Evolutionary conservation across 2,888 invertebrate species (phyloP), one percentile per base, ranked within the genome.

Genomic region (Pollenia griseotomentosa): DNA sequence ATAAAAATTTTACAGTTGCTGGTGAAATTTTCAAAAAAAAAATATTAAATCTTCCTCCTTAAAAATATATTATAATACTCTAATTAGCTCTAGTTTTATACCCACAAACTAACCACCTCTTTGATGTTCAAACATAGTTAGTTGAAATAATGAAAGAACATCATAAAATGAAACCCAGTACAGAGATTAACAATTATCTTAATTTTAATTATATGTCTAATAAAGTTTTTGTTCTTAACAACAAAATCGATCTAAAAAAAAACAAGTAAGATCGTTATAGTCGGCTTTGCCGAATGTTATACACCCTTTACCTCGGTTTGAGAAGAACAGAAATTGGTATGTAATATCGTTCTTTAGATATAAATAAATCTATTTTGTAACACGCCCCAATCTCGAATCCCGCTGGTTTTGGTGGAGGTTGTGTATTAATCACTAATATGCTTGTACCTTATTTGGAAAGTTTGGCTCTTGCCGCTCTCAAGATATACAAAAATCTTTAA

Each of bases 1-100:
- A 63, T 63, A 74, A 82, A 33, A 86, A 57, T 44, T 79, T 79
- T 55, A 74, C 78, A 65, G 77, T 81, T 53, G 9, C 16, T 78
- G 9, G 40, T 11, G 33, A 66, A 57, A 46, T 16, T 57, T 44
- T 48, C 9, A 46, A n/a, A n/a, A 14, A 16, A 0, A 42, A 59
- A 59, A 19, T n/a, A 73, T 40, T 19, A 61, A 19, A 48, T 63
- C 40, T 19, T 46, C 11, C 51, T 51, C 6, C 11, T 61, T n/a
- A 16, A 48, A 9, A 66, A 9, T 40, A 53, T 55, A 48, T 40
- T 44, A 33, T 44, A 70, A 75, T 71, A 57, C 46, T 48, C 70
- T 80, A 75, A 85, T 80, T 85, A 75, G 44, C 5, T 81, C 51
- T 42, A 42, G 9, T 53, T 48, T 48, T 33, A 10, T 40, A 44